These are phyloP conservation scores for Drosophila orena DNA, from an alignment of 1,140 invertebrate species.

Conservation along the genomic window DNA sequence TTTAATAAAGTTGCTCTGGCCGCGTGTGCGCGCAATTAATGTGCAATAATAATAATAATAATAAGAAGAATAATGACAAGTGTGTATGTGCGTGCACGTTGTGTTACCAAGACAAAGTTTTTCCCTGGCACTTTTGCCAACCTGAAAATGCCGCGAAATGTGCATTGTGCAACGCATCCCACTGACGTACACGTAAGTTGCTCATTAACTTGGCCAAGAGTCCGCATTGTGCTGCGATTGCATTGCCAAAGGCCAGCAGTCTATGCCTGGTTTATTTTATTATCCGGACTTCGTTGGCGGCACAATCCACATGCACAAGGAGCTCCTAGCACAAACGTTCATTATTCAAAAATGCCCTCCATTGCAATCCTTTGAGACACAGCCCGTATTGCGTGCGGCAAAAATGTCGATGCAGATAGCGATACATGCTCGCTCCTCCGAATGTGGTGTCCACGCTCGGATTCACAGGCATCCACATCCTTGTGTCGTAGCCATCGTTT, in stretches of 20 bases:
- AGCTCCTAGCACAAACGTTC: slow-evolving; percentile 21
- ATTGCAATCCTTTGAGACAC: slow-evolving; percentile 32
- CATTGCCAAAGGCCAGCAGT: background rate
- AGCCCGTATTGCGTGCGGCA: slow-evolving; percentile 29
- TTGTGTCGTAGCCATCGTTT: slow-evolving; percentile 28
- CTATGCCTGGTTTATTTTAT: slow-evolving; percentile 27
- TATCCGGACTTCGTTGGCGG: background rate
- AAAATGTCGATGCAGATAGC: slow-evolving; percentile 41
- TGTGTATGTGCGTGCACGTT: slow-evolving; percentile 23
- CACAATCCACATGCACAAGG: background rate
- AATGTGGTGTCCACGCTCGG: slow-evolving; percentile 12
- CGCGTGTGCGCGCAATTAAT: slow-evolving; percentile 69
- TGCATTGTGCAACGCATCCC: slow-evolving; percentile 44
- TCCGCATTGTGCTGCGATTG: background rate
- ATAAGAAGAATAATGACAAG: slow-evolving; percentile 34
- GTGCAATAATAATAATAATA: slow-evolving; percentile 63
- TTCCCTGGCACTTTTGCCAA: slow-evolving; percentile 17
- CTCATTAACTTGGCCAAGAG: slow-evolving; percentile 55
- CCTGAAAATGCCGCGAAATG: slow-evolving; percentile 13
- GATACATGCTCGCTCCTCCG: slow-evolving; percentile 4
- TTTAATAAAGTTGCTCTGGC: slow-evolving; percentile 63
- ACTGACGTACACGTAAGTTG: slow-evolving; percentile 53
- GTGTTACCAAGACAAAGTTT: slow-evolving; percentile 53
- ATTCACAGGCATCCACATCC: slow-evolving; percentile 24
- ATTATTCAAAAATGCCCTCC: slow-evolving; percentile 25